Evolutionary conservation across 2,888 invertebrate species (phyloP), one percentile per base, ranked within the genome.

Genomic region (Gasteruption jaculator): DNA sequence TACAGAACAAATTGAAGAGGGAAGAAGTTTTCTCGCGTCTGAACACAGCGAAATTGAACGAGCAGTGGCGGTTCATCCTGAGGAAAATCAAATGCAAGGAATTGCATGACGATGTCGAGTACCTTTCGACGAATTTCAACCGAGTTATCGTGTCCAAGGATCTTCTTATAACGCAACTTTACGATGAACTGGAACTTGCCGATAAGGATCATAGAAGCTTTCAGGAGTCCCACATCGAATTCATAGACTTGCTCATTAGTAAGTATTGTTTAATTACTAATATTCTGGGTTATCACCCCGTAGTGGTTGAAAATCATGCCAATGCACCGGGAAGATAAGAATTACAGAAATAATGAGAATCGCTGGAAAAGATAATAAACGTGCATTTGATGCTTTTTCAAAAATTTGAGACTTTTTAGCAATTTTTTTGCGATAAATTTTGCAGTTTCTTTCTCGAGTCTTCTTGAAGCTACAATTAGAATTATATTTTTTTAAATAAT

Each of bases 41-140:
- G 35, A 91, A 91, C 64, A 78, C 82, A 46, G 87, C 90, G 0
- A 91, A 91, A 73, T 82, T 91, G 38, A 89, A 90, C 61, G 87
- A 88, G 70, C 81, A 85, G 67, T 91, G 90, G 90, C 80, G 90
- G 32, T 83, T 80, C 46, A 79, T 86, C 44, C 71, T 91, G 39
- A 77, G 91, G 0, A 80, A 79, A 61, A 77, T 83, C 36, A 91
- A 90, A 73, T 83, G 85, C 58, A 80, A 81, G 44, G 85, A 88
- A 60, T 76, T 89, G 72, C 77, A 80, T 25, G 72, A 80, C 22
- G 82, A 86, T 50, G 79, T 88, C 29, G 74, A 81, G 75, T 76
- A 79, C 43, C 71, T 83, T 61, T 74, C 75, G 61, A 64, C 71
- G 33, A 77, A 77, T 50, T 83, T 84, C 63, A 78, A 81, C 53